Base-by-base conservation (phyloP, 2,113 vertebrate species). In the Myotis davidii region DNA sequence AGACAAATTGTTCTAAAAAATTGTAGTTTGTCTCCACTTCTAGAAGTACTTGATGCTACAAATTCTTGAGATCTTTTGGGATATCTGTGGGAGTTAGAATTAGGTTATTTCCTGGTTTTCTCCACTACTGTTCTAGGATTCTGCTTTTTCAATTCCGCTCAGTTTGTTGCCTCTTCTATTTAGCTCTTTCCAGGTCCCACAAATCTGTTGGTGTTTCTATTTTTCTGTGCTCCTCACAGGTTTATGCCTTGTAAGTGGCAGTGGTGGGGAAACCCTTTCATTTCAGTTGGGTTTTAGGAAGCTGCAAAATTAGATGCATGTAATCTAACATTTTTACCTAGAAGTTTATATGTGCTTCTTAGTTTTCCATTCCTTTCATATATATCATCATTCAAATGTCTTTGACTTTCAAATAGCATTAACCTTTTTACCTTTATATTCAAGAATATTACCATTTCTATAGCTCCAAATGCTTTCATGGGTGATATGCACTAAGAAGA, bases 391-490 rank as follows among this genome's bases (percentile, higher is more conserved):
- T 74, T 61, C 70, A 74, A 20, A 72, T 73, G 20, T 85, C 87
- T 73, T 59, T 72, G 27, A 50, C 59, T 83, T 9, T 74, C 83
- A 95, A 82, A 77, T 3, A 48, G 23, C 64, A 73, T 67, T 92
- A 90, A 52, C 16, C 2, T 67, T 92, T 94, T 90, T n/a, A 73
- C 74, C 16, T 94, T 96, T 52, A 61, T 82, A 72, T 81, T 84
- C 59, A 82, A 85, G 52, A 91, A 39, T 65, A 85, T 74, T 59
- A 88, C 6, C 32, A 81, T 88, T 91, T 74, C 34, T 39, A 34
- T 69, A 52, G 82, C 21, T 6, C n/a, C 39, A 82, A 59, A 78
- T 78, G 37, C 48, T 93, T 93, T 89, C n/a, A 65, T 42, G 72
- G 3, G 32, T 77, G 21, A 32, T 72, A 50, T 32, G 29, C 20